Conservation (phyloP, 2,113 vertebrate species). For the Pleuronectes platessa region DNA sequence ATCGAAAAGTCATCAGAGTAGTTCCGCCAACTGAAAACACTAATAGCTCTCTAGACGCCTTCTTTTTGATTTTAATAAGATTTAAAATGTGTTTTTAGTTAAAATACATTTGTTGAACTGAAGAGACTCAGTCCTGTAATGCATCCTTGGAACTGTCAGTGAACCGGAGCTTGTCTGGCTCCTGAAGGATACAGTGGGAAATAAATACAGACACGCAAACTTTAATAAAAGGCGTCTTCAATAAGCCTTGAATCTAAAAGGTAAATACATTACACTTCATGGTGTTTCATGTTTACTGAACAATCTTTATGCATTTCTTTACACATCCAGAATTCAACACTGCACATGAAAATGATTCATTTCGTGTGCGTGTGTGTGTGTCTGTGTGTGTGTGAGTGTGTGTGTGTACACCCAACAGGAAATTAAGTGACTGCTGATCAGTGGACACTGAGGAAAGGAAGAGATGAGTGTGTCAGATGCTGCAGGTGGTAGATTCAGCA, state of each 20-base stretch:
- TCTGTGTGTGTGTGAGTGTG: slow-evolving; percentile 1
- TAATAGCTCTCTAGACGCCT: too few species aligned
- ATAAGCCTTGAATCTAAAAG: slow-evolving; percentile 6
- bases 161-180: too few species aligned
- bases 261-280: neutral
- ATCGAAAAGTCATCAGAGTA: too few species aligned
- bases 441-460: slow-evolving; percentile 42
- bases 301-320: neutral
- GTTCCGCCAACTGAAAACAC: too few species aligned
- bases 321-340: neutral
- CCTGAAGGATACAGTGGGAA: too few species aligned
- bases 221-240: neutral
- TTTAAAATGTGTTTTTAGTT: neutral
- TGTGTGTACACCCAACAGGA: slow-evolving; percentile 51
- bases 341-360: slow-evolving; percentile 4
- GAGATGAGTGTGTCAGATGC: slow-evolving; percentile 42
- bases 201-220: neutral
- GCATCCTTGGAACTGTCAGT: too few species aligned
- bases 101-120: neutral
- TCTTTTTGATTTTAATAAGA: neutral
- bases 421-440: slow-evolving; percentile 65
- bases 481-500: slow-evolving; percentile 29
- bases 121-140: too few species aligned
- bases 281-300: neutral
- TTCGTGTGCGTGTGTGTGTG: slow-evolving; percentile 2